Conservation (phyloP, 2,113 vertebrate genomes). For the Hypanus sabinus region DNA sequence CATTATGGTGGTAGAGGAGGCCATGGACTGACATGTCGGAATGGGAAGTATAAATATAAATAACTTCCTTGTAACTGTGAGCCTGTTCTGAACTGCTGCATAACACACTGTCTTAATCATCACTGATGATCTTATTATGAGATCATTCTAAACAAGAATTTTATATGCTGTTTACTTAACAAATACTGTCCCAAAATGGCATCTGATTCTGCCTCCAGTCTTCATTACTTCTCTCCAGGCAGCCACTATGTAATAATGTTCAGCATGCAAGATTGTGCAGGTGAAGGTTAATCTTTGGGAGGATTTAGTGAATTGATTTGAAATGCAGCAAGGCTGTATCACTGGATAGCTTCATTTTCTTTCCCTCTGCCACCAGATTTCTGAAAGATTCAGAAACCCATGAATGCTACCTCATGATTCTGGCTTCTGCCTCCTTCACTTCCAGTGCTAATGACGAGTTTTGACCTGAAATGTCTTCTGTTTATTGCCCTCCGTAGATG, state of each 20-base stretch:
- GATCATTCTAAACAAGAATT: background rate
- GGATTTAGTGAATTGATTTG: background rate
- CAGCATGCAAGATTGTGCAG: background rate
- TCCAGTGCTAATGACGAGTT: no score
- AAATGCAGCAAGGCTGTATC: background rate
- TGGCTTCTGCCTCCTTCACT: no score
- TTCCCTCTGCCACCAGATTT: no score
- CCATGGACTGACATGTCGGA: no score
- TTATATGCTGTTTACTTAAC: background rate
- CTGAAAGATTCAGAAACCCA: no score
- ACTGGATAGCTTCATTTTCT: background rate
- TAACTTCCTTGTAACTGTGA: background rate
- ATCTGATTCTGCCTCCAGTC: background rate
- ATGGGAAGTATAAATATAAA: no score
- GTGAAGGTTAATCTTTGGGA: background rate
- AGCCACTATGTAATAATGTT: background rate
- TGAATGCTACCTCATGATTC: no score
- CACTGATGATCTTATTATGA: background rate
- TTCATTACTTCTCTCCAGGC: conserved; percentile 1
- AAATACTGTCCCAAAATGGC: background rate
- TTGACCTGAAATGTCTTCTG: no score
- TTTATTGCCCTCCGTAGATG: no score
- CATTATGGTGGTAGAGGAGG: no score
- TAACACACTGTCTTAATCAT: background rate
- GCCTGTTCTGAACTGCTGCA: background rate